These are phyloP conservation scores for Diplolepis rosae DNA, from an alignment of 2,888 invertebrate genomes.

Conservation along the genomic window DNA sequence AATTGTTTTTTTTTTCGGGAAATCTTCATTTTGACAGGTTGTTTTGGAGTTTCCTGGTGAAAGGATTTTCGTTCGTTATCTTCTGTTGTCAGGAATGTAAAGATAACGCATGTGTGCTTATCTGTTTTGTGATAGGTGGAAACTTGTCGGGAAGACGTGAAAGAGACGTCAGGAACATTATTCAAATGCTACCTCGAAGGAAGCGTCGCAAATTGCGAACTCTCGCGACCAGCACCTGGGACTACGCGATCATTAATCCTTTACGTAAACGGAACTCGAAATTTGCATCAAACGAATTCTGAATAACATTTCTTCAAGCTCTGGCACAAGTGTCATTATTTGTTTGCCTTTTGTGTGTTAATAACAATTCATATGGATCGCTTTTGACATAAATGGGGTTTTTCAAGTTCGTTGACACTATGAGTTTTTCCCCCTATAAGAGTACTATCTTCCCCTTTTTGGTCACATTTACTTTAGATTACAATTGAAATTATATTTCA, in stretches of 20 bases:
- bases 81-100: neutral
- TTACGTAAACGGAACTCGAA: slow-evolving; percentile 37
- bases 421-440: neutral
- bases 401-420: neutral
- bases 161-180: slow-evolving; percentile 47
- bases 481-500: too few species aligned
- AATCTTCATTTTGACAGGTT: neutral
- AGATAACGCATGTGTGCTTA: slow-evolving; percentile 12
- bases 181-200: slow-evolving; percentile 53
- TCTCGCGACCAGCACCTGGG: slow-evolving; percentile 53
- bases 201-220: slow-evolving; percentile 56
- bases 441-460: neutral
- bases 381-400: neutral
- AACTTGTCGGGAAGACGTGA: slow-evolving; percentile 40
- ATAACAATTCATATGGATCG: slow-evolving; percentile 8
- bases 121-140: slow-evolving; percentile 16
- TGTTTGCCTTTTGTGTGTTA: slow-evolving; percentile 5
- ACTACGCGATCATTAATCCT: slow-evolving; percentile 53
- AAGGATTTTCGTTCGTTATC: neutral
- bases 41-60: neutral
- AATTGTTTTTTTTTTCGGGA: neutral
- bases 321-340: slow-evolving; percentile 4
- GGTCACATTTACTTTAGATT: neutral
- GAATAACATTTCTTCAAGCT: slow-evolving; percentile 7
- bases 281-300: slow-evolving; percentile 7